Base-by-base conservation (phyloP, 2,888 invertebrate genomes). In the Lordiphosa fenestrarum region DNA sequence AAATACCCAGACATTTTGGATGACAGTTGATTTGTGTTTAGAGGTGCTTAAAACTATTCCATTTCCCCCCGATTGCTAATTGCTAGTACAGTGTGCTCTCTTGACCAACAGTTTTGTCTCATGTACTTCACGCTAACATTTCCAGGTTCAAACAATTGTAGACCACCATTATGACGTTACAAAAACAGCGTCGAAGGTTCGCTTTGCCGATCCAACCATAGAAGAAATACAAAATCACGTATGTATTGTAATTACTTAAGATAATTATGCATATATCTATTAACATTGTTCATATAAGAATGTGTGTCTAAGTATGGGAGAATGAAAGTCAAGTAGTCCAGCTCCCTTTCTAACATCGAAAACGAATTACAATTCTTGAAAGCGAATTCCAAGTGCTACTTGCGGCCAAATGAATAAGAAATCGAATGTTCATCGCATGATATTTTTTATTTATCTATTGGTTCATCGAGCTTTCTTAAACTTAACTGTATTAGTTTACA, bases 111-210 rank as follows among this genome's bases (percentile, higher is more conserved):
- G 55, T 48, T 33, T 57, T 60, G 51, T 66, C 66, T 64, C 58
- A 83, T 80, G 69, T 66, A 75, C 63, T 63, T 80, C 65, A 57
- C 75, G 72, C 55, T 73, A 58, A 73, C 73, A 83, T 59, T 81
- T 75, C 63, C 71, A 97, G 97, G 96, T 97, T 50, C 97, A 98
- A 92, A 94, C 96, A 50, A 97, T 98, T 84, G 95, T 98, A 67
- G 97, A 98, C 90, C 95, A 95, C 87, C 95, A 95, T 88, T 96
- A 96, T 87, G 94, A 94, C 69, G 94, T 94, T 84, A 92, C 93
- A 65, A 92, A 92, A 69, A 95, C 95, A 90, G 93, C 95, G 60
- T 94, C 95, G 72, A 96, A 96, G 91, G 96, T 96, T 54, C 93
- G 96, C 66, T 96, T 96, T 90, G 94, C 96, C 77, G 96, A 96